Conservation (phyloP, 1,140 invertebrate genomes). For the Battus philenor region DNA sequence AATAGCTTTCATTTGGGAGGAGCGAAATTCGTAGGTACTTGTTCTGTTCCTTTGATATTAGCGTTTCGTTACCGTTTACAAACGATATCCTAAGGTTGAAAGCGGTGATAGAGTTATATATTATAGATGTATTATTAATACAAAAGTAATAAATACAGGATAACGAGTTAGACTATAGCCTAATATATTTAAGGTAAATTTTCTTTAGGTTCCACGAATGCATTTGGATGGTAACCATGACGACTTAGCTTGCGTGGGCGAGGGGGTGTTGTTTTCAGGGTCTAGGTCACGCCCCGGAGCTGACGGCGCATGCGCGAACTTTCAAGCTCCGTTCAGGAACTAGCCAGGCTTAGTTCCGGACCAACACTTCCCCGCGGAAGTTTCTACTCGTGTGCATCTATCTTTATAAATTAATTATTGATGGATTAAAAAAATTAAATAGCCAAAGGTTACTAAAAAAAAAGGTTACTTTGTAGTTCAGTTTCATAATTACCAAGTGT, state of each 20-base stretch:
- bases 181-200: too few relatives aligned
- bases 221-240: constrained; percentile 49
- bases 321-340: constrained; percentile 34
- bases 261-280: constrained; percentile 69
- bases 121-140: too few relatives aligned
- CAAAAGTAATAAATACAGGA: too few relatives aligned
- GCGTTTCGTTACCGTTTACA: too few relatives aligned
- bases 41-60: too few relatives aligned
- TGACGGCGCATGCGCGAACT: constrained; percentile 50
- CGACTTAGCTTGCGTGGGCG: constrained; percentile 54
- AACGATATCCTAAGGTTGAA: too few relatives aligned
- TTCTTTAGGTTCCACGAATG: too few relatives aligned
- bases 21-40: constrained; percentile 32
- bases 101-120: too few relatives aligned
- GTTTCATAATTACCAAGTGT: background rate
- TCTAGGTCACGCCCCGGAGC: constrained; percentile 73
- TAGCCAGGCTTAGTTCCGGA: constrained; percentile 38
- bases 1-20: constrained; percentile 37
- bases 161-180: too few relatives aligned
- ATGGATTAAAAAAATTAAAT: background rate
- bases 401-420: background rate
- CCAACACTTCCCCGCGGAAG: constrained; percentile 38
- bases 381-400: constrained; percentile 11
- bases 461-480: too few relatives aligned
- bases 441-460: background rate